Conservation (phyloP, 2,888 invertebrate species). For the Ypsolopha sequella region DNA sequence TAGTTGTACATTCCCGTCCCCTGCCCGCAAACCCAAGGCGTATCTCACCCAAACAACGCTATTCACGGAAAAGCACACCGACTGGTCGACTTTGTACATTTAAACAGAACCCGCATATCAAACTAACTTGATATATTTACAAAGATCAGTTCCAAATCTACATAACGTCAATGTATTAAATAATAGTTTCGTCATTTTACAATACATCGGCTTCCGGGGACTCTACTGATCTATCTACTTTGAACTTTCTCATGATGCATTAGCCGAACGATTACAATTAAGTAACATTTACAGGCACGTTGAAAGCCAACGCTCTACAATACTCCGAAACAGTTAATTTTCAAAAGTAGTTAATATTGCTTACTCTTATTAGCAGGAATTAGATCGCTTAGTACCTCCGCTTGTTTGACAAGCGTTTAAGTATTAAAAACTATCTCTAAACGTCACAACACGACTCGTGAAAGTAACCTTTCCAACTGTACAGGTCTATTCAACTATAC, state of each 20-base stretch:
- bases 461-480: constrained; percentile 28
- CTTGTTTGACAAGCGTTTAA: constrained; percentile 64
- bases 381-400: constrained; percentile 40
- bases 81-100: not conserved
- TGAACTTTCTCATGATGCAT: constrained; percentile 2
- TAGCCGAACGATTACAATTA: constrained; percentile 1
- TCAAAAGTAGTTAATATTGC: constrained; percentile 23
- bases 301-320: not conserved
- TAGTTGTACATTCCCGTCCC: too few relatives aligned
- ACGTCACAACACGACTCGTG: not conserved
- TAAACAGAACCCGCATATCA: not conserved
- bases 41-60: not conserved
- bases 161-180: not conserved
- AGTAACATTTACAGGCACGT: not conserved
- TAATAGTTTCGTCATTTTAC: too few relatives aligned
- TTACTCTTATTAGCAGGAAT: constrained; percentile 43
- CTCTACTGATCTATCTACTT: not conserved
- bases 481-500: constrained; percentile 6
- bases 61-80: not conserved
- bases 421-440: constrained; percentile 21
- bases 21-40: too few relatives aligned
- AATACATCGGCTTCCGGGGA: too few relatives aligned
- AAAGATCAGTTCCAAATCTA: not conserved
- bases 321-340: not conserved
- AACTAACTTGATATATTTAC: not conserved